Evolutionary conservation across 2,797 vertebrate genomes (phyloP).

Genomic region (Pangasius larnaudii): DNA sequence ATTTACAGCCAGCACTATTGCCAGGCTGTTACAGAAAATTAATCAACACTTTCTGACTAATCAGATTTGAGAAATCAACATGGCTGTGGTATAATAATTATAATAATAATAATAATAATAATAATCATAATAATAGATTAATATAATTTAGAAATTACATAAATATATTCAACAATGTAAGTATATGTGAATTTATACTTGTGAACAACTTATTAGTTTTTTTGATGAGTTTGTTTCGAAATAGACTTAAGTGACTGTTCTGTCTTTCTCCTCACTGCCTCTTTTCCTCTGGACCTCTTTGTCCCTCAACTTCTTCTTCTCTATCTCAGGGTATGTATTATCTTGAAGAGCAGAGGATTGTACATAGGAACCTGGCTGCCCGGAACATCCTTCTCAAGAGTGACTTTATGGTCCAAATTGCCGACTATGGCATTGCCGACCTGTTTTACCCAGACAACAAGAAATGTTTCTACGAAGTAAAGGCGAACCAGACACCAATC

Average conservation of each 20-base stretch:
- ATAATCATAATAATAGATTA: neutral
- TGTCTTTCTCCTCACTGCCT: neutral
- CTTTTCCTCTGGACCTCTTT: neutral
- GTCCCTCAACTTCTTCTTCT: constrained; percentile 3
- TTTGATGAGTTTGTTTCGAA: neutral
- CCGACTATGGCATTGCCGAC: constrained; percentile 92
- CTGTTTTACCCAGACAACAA: constrained; percentile 92
- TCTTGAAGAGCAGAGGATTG: constrained; percentile 92
- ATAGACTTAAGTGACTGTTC: neutral
- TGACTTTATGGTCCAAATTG: constrained; percentile 88
- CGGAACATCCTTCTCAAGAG: constrained; percentile 92
- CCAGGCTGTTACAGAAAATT: neutral
- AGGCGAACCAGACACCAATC: constrained; percentile 88
- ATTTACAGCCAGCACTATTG: neutral
- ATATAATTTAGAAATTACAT: neutral
- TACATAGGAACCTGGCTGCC: constrained; percentile 92
- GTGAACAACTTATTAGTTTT: neutral
- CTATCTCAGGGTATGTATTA: constrained; percentile 91
- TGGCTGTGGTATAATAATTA: neutral
- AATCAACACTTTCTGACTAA: neutral
- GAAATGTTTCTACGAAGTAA: constrained; percentile 89
- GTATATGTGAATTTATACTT: neutral
- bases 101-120: neutral
- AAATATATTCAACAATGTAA: neutral
- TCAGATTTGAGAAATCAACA: neutral